phyloP scores from a whole-genome alignment of 2,797 vertebrate species.

The Falco berigora region DNA sequence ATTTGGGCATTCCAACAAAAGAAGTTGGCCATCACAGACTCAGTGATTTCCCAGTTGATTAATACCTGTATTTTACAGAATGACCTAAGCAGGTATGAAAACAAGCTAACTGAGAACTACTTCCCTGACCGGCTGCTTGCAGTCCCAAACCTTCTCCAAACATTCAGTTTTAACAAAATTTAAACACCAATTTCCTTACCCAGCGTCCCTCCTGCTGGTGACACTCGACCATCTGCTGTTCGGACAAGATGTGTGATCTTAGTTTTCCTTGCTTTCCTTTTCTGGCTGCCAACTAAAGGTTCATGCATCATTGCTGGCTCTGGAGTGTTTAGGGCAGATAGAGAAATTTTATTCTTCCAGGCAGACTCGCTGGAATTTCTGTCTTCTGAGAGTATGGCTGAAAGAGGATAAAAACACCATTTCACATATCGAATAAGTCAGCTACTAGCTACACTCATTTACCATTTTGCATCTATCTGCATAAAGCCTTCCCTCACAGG shows the following conservation, averaged over 20 bases:
- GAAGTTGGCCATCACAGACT: neutral
- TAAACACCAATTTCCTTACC: constrained; percentile 62
- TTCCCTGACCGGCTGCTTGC: neutral
- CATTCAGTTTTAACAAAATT: neutral
- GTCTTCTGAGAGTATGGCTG: constrained; percentile 80
- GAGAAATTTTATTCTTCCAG: constrained; percentile 77
- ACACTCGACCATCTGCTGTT: constrained; percentile 88
- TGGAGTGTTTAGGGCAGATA: constrained; percentile 75
- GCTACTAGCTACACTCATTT: neutral
- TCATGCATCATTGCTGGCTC: constrained; percentile 81
- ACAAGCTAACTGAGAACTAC: neutral
- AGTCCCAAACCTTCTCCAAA: neutral
- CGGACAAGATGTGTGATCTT: constrained; percentile 98
- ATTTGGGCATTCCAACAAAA: neutral
- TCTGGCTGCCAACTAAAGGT: constrained; percentile 95
- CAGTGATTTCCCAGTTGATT: neutral
- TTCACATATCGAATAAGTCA: neutral
- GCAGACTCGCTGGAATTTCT: constrained; percentile 73
- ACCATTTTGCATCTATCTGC: neutral
- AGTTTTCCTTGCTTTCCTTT: constrained; percentile 96
- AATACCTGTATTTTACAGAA: neutral
- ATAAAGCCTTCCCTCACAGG: neutral
- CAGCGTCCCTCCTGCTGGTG: constrained; percentile 83
- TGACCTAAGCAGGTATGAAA: neutral
- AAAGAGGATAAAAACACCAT: constrained; percentile 35